Conservation (phyloP, 2,888 invertebrate genomes). For the Isotomurus palustris region DNA sequence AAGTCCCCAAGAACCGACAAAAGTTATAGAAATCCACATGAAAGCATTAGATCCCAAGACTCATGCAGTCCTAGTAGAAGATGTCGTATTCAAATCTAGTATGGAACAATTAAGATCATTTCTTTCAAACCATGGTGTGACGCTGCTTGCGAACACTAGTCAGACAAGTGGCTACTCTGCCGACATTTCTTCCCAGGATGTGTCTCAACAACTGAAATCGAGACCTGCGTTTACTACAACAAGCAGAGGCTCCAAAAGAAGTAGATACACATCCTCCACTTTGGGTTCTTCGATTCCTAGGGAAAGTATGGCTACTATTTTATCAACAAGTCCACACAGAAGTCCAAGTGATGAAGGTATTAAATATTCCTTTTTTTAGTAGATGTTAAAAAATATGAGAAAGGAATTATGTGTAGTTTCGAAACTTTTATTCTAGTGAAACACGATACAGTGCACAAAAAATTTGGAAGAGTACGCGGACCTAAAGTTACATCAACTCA, state of each 20-base stretch:
- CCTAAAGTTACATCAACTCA: slow-evolving; percentile 2
- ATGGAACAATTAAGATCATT: slow-evolving; percentile 15
- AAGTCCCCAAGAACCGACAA: too few relatives aligned
- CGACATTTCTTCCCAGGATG: slow-evolving; percentile 27
- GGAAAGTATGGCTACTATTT: slow-evolving; percentile 26
- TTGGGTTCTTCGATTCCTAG: slow-evolving; percentile 36
- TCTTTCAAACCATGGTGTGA: slow-evolving; percentile 20
- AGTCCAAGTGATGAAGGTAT: background rate
- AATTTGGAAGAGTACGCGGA: background rate
- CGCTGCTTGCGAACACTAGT: too few relatives aligned
- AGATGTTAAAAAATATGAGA: background rate
- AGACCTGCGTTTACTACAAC: background rate
- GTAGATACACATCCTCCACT: slow-evolving; percentile 23
- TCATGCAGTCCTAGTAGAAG: slow-evolving; percentile 12
- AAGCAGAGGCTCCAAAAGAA: background rate
- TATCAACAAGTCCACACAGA: background rate
- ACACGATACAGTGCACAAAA: background rate
- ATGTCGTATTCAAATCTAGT: slow-evolving; percentile 12
- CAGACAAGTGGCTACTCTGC: slow-evolving; percentile 30
- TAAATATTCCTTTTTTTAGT: background rate
- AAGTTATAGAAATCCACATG: slow-evolving; percentile 15
- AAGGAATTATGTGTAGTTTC: background rate
- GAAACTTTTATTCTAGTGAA: background rate
- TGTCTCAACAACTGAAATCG: background rate
- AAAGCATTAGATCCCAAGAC: slow-evolving; percentile 16